Evolutionary conservation across 2,113 vertebrate species (phyloP), one percentile per base, ranked within the genome.

Genomic region (Dicaeum eximium): DNA sequence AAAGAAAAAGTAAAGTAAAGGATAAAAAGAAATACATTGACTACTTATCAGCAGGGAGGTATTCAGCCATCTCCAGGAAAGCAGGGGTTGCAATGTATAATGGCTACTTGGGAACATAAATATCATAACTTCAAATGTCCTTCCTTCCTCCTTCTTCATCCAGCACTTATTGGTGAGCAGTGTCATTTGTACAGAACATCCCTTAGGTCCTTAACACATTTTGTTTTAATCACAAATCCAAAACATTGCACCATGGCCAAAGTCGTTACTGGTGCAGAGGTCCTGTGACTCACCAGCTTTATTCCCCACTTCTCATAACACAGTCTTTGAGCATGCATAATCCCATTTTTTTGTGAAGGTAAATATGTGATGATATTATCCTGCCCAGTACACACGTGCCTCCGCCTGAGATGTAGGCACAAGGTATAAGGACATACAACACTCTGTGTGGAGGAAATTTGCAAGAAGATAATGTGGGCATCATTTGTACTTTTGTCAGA

Each of bases 41-140:
- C 13, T 35, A 1, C 13, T 72, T 47, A 19, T 11, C 1, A 7
- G 8, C 18, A 44, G 38, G 13, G 17, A 54, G 8, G 9, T 64
- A 73, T 44, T 81, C 27, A 64, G 35, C 35, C 7, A 21, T 31
- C 18, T 40, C 33, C 50, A 60, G 33, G 33, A 86, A 64, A 82
- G 3, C 11, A 62, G 15, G 13, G 1, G 3, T 73, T 37, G 6
- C 21, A 28, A 53, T 2, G 0, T 4, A 1, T 33, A 58, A 18
- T 1, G 3, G 4, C 54, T 28, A 23, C 8, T 30, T 54, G 25
- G 21, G 22, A 37, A 38, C 28, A 35, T 11, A 64, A 81, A 50
- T 2, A 2, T 3, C 12, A 10, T 35, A 3, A 44, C 8, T 58
- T 15, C 0, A 1, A 88, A 78, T 2, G 2, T 27, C 15, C 3